Percentiles rank a stretch among this genome's conserved stretches.
Conservation (phyloP, 1,140 invertebrate genomes). For the Oryzaephilus surinamensis region DNA sequence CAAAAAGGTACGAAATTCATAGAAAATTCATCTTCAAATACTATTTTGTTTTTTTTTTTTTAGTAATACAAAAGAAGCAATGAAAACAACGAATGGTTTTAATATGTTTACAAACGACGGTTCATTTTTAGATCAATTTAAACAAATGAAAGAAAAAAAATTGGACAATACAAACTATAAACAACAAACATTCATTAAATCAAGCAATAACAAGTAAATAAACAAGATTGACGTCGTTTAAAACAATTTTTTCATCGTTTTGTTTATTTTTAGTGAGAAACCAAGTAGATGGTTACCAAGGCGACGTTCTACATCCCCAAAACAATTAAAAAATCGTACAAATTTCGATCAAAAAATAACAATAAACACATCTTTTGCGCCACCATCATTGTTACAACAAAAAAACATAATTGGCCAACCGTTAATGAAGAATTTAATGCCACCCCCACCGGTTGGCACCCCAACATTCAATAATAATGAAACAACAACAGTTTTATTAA, state of each 20-base stretch:
- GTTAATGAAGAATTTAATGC: conserved; percentile 21
- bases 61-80: conserved; percentile 6
- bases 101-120: conserved; percentile 73
- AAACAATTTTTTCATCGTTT: conserved; percentile 1
- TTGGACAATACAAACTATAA: conserved; percentile 27
- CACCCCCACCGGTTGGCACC: conserved; percentile 12
- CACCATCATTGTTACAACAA: conserved; percentile 11
- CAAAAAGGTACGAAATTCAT: conserved; percentile 3
- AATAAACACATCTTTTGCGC: conserved; percentile 24
- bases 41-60: conserved; percentile 1
- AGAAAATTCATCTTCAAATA: too few species aligned
- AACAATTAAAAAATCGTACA: conserved; percentile 15
- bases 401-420: conserved; percentile 18
- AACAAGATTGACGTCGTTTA: not conserved
- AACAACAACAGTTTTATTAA: conserved; percentile 32
- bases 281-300: conserved; percentile 23
- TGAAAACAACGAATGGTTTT: conserved; percentile 25
- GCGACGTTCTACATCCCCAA: conserved; percentile 20
- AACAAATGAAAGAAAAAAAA: conserved; percentile 48
- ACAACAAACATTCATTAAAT: conserved; percentile 30
- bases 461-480: conserved; percentile 21
- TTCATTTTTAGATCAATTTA: conserved; percentile 69
- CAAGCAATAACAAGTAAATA: conserved; percentile 8
- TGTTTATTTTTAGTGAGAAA: conserved; percentile 19
- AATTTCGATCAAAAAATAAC: conserved; percentile 32